Conservation (phyloP, 1,140 invertebrate species). For the Mercenaria mercenaria region DNA sequence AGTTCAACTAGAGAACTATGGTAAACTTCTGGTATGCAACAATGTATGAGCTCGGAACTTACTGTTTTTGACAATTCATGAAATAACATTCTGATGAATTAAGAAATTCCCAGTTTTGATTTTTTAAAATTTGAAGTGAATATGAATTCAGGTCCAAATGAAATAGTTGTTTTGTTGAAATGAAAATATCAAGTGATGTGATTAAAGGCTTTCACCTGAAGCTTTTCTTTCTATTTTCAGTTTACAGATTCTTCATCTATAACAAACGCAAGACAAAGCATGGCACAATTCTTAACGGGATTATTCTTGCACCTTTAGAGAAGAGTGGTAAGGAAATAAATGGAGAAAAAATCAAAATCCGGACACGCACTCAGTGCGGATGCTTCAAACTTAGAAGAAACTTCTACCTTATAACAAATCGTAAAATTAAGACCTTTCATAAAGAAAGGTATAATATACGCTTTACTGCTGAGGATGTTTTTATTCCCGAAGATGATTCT, state of each 20-base stretch:
- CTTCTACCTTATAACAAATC: not conserved
- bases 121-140: too few species aligned
- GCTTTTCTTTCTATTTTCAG: too few species aligned
- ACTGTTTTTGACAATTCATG: too few species aligned
- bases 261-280: not conserved
- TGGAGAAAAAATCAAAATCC: not conserved
- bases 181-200: too few species aligned
- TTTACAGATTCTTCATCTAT: not conserved
- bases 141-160: too few species aligned
- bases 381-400: not conserved
- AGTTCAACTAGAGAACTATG: too few species aligned
- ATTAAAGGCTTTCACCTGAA: too few species aligned
- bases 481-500: not conserved
- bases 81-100: too few species aligned
- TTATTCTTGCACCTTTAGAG: not conserved
- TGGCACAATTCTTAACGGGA: not conserved
- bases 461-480: not conserved
- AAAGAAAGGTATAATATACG: not conserved
- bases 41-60: too few species aligned
- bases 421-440: not conserved
- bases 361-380: not conserved
- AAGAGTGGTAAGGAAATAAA: not conserved
- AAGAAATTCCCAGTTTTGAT: too few species aligned
- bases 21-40: too few species aligned
- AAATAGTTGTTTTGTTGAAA: too few species aligned